Base-by-base conservation (phyloP, 2,888 invertebrate species). In the Onthophagus sagittarius region DNA sequence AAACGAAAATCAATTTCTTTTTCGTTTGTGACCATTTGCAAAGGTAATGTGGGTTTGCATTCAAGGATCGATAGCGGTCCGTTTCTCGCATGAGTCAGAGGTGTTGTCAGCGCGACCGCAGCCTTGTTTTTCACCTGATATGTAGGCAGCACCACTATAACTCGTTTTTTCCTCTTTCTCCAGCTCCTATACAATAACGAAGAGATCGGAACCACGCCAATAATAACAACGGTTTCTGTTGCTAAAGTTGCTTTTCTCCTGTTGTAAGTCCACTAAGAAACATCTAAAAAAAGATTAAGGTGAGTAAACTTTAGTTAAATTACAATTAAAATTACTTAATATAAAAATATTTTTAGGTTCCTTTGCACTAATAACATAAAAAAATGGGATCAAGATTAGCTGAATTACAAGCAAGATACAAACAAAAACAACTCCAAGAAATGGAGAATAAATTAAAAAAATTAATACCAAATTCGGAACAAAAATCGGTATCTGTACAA, bases 341-440 rank as follows among this genome's bases (percentile, higher is more conserved):
- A 9, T 53, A 53, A 9, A 53, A 9, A 53, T 53, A 53, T 53
- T 53, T 53, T 53, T 53, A 53, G 39, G 5, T 53, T 53, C 39
- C 39, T 53, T 53, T 11, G 7, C 0, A 53, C 1, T 7, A 53
- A 7, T 53, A 53, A 53, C 7, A 7, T 53, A 4, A 1, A 53
- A 53, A 53, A 53, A 53, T 53, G 39, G 39, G 39, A 9, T 53
- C 39, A 53, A 53, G 39, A 53, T 53, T 53, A 53, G 39, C 39
- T 1, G 39, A 53, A 53, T 87, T 85, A 2, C 87, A 95, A 94
- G 94, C 94, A 77, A 89, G 92, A 75, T 94, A 93, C 85, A 94
- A 94, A 83, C 93, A 94, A 84, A 93, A 91, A 80, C 94, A 94
- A 81, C 88, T 93, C 84, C 91, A 92, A 82, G 94, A 94, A 83